Evolutionary conservation across 2,797 vertebrate species (phyloP), one percentile per base, ranked within the genome.

Genomic region (Eospalax fontanierii): DNA sequence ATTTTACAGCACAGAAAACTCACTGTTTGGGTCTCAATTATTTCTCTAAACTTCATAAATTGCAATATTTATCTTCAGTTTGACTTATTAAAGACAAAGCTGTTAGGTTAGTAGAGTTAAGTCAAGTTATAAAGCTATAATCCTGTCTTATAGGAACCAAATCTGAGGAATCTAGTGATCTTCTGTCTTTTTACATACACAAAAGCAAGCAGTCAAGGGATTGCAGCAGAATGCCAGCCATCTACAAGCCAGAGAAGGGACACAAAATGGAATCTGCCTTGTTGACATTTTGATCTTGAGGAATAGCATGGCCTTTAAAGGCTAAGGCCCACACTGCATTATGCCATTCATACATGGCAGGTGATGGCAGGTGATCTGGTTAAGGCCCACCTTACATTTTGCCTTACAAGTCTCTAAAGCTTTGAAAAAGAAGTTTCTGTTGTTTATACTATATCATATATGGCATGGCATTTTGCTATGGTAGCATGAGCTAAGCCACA

Each of bases 241-340:
- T 1, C 1, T 21, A 1, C 0, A 57, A 85, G 24, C 57, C 30
- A 79, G 38, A 68, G 8, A 61, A 22, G 11, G 26, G 2, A 0
- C 33, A 54, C 28, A n/a, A 7, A 54, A 59, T 74, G 16, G 66
- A 59, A 9, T 12, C 26, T 2, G 19, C 63, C 11, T 63, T 38
- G 6, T 28, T 46, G 26, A 1, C 28, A 18, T 35, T 21, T 70
- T 70, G 16, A 50, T 70, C 28, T n/a, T 76, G 4, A 54, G n/a
- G n/a, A n/a, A n/a, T n/a, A n/a, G n/a, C n/a, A n/a, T n/a, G n/a
- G n/a, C n/a, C n/a, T n/a, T n/a, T n/a, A n/a, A n/a, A n/a, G n/a
- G n/a, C n/a, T n/a, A n/a, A n/a, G n/a, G n/a, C n/a, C n/a, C n/a
- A n/a, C n/a, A n/a, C n/a, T n/a, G n/a, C n/a, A n/a, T n/a, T n/a